phyloP scores from a whole-genome alignment of 2,888 invertebrate species.

The Drosophila nr. perissopoda region DNA sequence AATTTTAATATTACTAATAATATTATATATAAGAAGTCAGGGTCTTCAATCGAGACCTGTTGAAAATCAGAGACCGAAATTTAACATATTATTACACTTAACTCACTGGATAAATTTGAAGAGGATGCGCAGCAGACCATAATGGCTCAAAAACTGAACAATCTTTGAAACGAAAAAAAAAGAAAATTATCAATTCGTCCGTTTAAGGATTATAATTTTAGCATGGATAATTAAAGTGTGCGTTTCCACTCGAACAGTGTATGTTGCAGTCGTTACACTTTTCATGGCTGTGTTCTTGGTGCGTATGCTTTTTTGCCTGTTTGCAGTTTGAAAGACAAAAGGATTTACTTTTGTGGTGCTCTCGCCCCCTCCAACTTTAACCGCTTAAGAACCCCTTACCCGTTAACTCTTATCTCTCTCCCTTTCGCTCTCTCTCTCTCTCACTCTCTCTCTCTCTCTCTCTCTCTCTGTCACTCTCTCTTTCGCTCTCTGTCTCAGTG shows the following conservation, averaged over 20 bases:
- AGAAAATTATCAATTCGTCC: not conserved
- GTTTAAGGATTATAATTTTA: not conserved
- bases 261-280: not conserved
- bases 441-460: conserved; percentile 22
- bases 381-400: not conserved
- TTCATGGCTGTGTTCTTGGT: not conserved
- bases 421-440: conserved; percentile 35
- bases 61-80: too few species aligned
- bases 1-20: too few species aligned
- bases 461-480: conserved; percentile 35
- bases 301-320: conserved; percentile 10
- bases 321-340: conserved; percentile 73
- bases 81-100: too few species aligned
- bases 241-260: not conserved
- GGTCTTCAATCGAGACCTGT: too few species aligned
- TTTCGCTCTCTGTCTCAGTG: conserved; percentile 19
- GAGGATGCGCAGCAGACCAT: too few species aligned
- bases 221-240: not conserved
- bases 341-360: conserved; percentile 70
- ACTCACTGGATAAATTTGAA: too few species aligned
- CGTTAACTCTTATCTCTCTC: not conserved
- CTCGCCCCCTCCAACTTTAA: conserved; percentile 3
- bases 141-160: too few species aligned
- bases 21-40: too few species aligned
- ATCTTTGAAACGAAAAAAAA: not conserved